phyloP scores from a whole-genome alignment of 2,113 vertebrate species.

The Corythornis madagascariensis region DNA sequence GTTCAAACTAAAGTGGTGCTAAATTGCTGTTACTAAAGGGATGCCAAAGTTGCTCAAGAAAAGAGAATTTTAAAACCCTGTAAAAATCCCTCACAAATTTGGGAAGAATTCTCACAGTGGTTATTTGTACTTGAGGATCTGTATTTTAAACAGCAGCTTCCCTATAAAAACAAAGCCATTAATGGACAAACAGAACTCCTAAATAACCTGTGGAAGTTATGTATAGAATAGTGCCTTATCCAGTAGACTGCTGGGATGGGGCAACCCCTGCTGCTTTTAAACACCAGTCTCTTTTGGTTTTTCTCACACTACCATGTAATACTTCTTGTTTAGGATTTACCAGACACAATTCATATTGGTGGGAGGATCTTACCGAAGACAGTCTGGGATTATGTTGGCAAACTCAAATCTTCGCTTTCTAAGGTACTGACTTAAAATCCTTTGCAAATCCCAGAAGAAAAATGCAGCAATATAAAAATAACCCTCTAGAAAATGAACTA shows the following conservation, averaged over 20 bases:
- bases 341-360: slow-evolving; percentile 94
- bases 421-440: slow-evolving; percentile 81
- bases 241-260: not conserved
- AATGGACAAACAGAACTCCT: not conserved
- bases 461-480: not conserved
- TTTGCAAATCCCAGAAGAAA: not conserved
- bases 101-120: not conserved
- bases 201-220: not conserved
- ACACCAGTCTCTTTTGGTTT: not conserved
- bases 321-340: slow-evolving; percentile 86
- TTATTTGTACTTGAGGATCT: not conserved
- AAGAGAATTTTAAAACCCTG: not conserved
- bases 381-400: slow-evolving; percentile 97
- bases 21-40: not conserved
- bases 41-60: not conserved
- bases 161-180: not conserved
- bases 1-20: not conserved
- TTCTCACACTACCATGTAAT: slow-evolving; percentile 40
- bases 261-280: not conserved
- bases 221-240: not conserved
- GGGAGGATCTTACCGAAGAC: slow-evolving; percentile 94
- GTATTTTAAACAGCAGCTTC: not conserved
- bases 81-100: not conserved
- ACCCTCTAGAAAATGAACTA: not conserved
- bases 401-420: slow-evolving; percentile 91